Conservation (phyloP, 1,140 invertebrate species). For the Nasonia longicornis region DNA sequence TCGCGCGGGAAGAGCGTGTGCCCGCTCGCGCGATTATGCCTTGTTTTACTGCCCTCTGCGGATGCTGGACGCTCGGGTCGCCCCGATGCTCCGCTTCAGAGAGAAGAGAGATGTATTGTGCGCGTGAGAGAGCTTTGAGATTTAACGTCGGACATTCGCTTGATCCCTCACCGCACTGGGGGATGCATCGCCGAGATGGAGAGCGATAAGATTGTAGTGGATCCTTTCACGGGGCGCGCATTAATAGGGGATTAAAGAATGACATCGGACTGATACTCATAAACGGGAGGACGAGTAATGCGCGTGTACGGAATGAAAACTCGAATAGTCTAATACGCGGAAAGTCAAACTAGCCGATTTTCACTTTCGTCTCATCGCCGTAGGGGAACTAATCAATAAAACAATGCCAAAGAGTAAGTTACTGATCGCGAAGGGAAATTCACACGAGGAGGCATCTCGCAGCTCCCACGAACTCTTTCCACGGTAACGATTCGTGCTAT, state of each 20-base stretch:
- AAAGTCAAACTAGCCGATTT: too few species aligned
- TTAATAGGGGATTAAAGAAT: constrained; percentile 31
- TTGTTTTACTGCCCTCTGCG: constrained; percentile 21
- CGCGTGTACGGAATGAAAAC: too few species aligned
- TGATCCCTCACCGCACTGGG: neutral
- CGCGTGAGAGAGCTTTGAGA: constrained; percentile 3
- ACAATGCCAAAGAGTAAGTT: too few species aligned
- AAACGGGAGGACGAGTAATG: neutral
- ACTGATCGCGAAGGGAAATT: neutral
- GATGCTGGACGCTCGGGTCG: too few species aligned
- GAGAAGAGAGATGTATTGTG: neutral
- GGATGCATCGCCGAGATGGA: neutral
- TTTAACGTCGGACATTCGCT: neutral
- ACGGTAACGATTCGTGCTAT: neutral
- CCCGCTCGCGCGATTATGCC: constrained; percentile 20
- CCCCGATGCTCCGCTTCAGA: neutral
- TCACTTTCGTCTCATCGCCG: too few species aligned
- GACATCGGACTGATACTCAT: neutral
- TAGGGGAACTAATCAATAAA: too few species aligned
- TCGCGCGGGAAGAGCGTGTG: neutral
- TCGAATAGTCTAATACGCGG: too few species aligned
- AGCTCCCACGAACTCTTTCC: neutral
- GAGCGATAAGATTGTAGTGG: neutral
- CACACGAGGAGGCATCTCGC: neutral
- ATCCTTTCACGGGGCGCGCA: neutral